Evolutionary conservation across 1,140 invertebrate species (phyloP).

Genomic region (Habropoda laboriosa): DNA sequence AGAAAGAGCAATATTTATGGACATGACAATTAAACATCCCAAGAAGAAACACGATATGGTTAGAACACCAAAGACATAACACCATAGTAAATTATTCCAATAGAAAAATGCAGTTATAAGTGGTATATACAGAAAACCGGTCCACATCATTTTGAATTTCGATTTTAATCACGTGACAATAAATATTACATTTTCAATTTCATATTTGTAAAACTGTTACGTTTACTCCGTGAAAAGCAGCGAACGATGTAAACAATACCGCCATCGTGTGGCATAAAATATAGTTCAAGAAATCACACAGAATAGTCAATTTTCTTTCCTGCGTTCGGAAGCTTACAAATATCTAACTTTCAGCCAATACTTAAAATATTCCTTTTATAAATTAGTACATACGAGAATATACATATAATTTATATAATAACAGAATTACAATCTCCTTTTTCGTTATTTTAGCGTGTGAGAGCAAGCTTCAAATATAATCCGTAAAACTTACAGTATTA

Average conservation of each 20-base stretch:
- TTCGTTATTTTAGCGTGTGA: too few relatives aligned
- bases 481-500: too few relatives aligned
- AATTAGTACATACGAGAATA: too few relatives aligned
- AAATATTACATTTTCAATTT: constrained; percentile 11
- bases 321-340: not conserved
- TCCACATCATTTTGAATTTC: constrained; percentile 19
- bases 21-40: constrained; percentile 77
- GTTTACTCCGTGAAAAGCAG: not conserved
- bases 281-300: not conserved
- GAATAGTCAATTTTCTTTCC: too few relatives aligned
- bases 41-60: constrained; percentile 74
- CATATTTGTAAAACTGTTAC: not conserved
- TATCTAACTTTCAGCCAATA: not conserved
- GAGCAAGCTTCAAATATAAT: too few relatives aligned
- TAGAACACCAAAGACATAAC: constrained; percentile 71
- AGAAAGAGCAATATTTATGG: constrained; percentile 81
- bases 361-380: too few relatives aligned
- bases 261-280: not conserved
- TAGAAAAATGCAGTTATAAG: constrained; percentile 21
- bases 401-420: too few relatives aligned
- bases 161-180: not conserved
- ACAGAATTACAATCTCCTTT: too few relatives aligned
- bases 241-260: not conserved
- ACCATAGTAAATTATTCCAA: constrained; percentile 70
- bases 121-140: constrained; percentile 20